Evolutionary conservation across 2,888 invertebrate species (phyloP), one percentile per base, ranked within the genome.

Genomic region (Phalera bucephala): DNA sequence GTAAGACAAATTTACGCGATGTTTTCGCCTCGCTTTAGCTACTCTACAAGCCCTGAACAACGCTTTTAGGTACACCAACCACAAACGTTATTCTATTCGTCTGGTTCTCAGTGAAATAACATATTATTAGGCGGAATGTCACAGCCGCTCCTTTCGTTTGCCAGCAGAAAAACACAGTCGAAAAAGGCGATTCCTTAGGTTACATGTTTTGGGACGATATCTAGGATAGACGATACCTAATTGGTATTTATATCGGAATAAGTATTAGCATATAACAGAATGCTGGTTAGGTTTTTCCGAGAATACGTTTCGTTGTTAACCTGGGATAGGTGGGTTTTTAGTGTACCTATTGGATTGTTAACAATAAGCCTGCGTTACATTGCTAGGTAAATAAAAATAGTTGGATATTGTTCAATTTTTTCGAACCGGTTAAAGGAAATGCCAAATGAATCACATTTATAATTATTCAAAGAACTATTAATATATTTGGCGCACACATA

Each of bases 211-310:
- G 31, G 38, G 38, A 35, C 35, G 22, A 40, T 41, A 47, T 45
- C 53, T 49, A 51, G 49, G 34, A 39, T 49, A 55, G 50, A 47
- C 52, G 36, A 26, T 33, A 40, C 26, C 37, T 59, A 59, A 62
- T 59, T 54, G 47, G 35, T 54, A 55, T 53, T 54, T 52, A 52
- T 51, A 50, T 42, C 35, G n/a, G n/a, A n/a, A n/a, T n/a, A n/a
- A n/a, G n/a, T n/a, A n/a, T n/a, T n/a, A n/a, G n/a, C n/a, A n/a
- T n/a, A n/a, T n/a, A n/a, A n/a, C n/a, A n/a, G n/a, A n/a, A n/a
- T n/a, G n/a, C n/a, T n/a, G n/a, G n/a, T n/a, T n/a, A n/a, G n/a
- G n/a, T n/a, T n/a, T n/a, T n/a, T n/a, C n/a, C n/a, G n/a, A n/a
- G n/a, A n/a, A n/a, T n/a, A n/a, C n/a, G n/a, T n/a, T n/a, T n/a